Percentiles rank a stretch among this genome's conserved stretches.
phyloP scores from a whole-genome alignment of 2,888 invertebrate species.

The Colostygia pectinataria region DNA sequence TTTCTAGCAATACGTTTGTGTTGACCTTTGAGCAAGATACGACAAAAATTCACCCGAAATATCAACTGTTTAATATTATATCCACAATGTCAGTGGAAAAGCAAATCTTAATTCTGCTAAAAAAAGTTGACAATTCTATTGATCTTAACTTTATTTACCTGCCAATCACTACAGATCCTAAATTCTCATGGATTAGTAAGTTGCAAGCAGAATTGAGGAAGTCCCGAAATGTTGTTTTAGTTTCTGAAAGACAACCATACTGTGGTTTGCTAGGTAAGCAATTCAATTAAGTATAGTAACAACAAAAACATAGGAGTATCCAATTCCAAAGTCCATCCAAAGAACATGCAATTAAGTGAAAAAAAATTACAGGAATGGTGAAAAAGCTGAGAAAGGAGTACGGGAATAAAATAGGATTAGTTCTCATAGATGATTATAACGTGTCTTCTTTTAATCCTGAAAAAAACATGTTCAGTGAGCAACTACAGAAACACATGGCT shows the following conservation, averaged over 20 bases:
- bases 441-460: conserved; percentile 78
- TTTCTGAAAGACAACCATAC: conserved; percentile 52
- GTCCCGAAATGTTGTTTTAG: conserved; percentile 46
- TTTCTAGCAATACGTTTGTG: conserved; percentile 46
- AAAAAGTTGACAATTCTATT: conserved; percentile 34
- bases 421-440: conserved; percentile 73
- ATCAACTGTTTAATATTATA: conserved; percentile 44
- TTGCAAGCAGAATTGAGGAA: conserved; percentile 47
- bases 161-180: conserved; percentile 46
- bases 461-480: conserved; percentile 70
- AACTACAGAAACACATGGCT: conserved; percentile 84
- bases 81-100: conserved; percentile 50
- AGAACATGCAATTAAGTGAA: no score
- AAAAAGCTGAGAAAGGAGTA: conserved; percentile 86
- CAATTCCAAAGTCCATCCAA: no score
- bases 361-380: conserved; percentile 81
- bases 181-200: conserved; percentile 51
- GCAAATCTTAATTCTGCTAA: conserved; percentile 47
- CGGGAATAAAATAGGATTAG: conserved; percentile 61
- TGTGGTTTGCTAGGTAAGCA: conserved; percentile 53
- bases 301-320: background rate
- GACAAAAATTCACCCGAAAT: conserved; percentile 39
- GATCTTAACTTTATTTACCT: conserved; percentile 40
- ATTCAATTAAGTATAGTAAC: background rate
- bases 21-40: conserved; percentile 46